phyloP scores from a whole-genome alignment of 2,888 invertebrate species.

The Habrosyne pyritoides region DNA sequence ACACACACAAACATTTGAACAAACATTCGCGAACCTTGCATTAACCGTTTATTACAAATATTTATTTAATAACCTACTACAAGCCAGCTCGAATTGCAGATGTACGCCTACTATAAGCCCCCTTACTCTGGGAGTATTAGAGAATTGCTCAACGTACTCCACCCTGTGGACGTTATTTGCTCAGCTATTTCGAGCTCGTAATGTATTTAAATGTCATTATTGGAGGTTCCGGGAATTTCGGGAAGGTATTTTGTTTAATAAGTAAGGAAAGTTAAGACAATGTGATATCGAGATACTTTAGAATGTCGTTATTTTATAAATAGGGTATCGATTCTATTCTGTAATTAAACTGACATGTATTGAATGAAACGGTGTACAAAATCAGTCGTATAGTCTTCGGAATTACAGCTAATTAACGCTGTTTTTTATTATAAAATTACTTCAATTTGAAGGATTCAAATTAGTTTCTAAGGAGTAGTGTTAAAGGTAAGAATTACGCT shows the following conservation, averaged over 20 bases:
- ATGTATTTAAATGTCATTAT: slow-evolving; percentile 4
- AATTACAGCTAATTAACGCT: too few species aligned
- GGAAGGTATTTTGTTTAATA: not conserved
- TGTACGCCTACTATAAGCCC: too few species aligned
- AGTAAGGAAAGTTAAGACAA: not conserved
- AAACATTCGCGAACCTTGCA: not conserved
- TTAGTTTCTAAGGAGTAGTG: not conserved
- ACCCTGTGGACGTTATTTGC: slow-evolving; percentile 30
- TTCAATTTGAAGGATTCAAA: too few species aligned
- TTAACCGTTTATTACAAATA: not conserved
- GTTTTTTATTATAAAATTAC: too few species aligned
- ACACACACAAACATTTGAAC: not conserved
- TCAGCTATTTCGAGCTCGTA: not conserved
- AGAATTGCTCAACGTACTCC: slow-evolving; percentile 35
- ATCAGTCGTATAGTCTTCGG: too few species aligned
- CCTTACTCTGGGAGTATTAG: slow-evolving; percentile 26
- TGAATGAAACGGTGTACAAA: too few species aligned
- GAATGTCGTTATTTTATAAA: not conserved
- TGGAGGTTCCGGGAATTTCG: not conserved
- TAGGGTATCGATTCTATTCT: too few species aligned
- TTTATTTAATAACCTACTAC: slow-evolving; percentile 10
- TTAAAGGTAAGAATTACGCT: not conserved
- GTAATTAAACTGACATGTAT: too few species aligned
- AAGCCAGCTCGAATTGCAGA: slow-evolving; percentile 18
- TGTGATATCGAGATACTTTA: not conserved